These are phyloP conservation scores for Noctilio leporinus DNA, from an alignment of 2,113 vertebrate genomes.

Conservation along the genomic window DNA sequence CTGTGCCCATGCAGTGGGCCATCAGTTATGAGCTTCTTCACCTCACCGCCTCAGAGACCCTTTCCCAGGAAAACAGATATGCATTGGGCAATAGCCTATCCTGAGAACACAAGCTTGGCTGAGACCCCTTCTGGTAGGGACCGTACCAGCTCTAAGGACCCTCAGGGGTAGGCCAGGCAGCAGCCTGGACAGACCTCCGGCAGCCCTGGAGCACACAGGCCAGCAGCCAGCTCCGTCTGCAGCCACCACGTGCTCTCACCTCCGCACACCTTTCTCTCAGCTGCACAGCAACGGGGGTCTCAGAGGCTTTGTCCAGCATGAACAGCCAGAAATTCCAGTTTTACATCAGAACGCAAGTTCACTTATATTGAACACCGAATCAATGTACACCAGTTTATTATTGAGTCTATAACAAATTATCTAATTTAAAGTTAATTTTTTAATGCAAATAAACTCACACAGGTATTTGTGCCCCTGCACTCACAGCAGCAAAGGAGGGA, in stretches of 20 bases:
- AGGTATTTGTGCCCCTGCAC: neutral
- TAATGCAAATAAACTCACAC: neutral
- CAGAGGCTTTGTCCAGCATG: neutral
- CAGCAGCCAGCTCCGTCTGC: neutral
- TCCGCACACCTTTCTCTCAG: neutral
- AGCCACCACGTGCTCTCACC: neutral
- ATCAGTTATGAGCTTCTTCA: neutral
- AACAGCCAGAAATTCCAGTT: too few relatives aligned
- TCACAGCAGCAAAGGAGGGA: neutral
- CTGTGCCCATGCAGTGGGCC: accelerated
- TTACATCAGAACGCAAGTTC: neutral
- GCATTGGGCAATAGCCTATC: neutral
- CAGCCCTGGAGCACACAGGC: neutral
- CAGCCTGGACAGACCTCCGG: neutral
- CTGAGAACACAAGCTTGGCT: accelerated
- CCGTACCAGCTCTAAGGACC: accelerated
- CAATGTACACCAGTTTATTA: too few relatives aligned
- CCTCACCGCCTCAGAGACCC: neutral
- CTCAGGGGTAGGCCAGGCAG: accelerated
- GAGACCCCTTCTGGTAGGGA: accelerated
- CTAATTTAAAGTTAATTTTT: neutral
- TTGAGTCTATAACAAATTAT: neutral
- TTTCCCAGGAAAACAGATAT: neutral
- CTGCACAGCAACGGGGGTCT: accelerated
- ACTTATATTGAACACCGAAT: too few relatives aligned